Base-by-base conservation (phyloP, 2,888 invertebrate species). In the Hyppa rectilinea region DNA sequence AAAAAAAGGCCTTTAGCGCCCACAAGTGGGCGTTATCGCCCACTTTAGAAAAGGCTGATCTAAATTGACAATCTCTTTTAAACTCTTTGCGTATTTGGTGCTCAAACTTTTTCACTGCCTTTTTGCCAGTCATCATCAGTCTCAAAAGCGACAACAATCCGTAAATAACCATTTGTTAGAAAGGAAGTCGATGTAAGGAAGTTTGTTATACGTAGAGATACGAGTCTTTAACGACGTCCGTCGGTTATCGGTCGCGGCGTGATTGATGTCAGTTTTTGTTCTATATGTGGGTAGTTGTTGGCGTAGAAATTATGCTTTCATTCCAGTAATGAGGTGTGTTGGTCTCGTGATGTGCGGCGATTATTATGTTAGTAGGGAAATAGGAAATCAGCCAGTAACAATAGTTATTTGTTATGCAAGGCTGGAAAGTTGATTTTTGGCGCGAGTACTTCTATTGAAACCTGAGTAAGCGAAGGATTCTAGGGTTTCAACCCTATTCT, bases 201-300 rank as follows among this genome's bases (percentile, higher is more conserved):
- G 83, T 83, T 78, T 76, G 75, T 64, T 75, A 77, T 66, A 74
- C 71, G 62, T 64, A 65, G 68, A 80, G 82, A 82, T 75, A 74
- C 69, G 58, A 68, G 59, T 69, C 72, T 82, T 85, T 87, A 87
- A 86, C 85, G 82, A 88, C 88, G 76, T 88, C 88, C 87, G 85
- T 63, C 74, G 56, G 65, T 72, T 77, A 85, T 80, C 82, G 76
- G 68, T 49, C 58, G 80, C 80, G 82, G 84, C 63, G 61, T 82
- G 83, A 85, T 88, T 87, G 88, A 88, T 87, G 85, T 83, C 53
- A 67, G 55, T 71, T 70, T 77, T 81, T 64, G 62, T 68, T 70
- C 66, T 63, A 71, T 40, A 60, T 45, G 50, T 63, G 53, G 23
- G 38, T 49, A 62, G 47, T 34, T 26, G 80, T 75, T 60, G 74